These are phyloP conservation scores for Smutsia temminckii DNA, from an alignment of 2,797 vertebrate species.

Conservation along the genomic window DNA sequence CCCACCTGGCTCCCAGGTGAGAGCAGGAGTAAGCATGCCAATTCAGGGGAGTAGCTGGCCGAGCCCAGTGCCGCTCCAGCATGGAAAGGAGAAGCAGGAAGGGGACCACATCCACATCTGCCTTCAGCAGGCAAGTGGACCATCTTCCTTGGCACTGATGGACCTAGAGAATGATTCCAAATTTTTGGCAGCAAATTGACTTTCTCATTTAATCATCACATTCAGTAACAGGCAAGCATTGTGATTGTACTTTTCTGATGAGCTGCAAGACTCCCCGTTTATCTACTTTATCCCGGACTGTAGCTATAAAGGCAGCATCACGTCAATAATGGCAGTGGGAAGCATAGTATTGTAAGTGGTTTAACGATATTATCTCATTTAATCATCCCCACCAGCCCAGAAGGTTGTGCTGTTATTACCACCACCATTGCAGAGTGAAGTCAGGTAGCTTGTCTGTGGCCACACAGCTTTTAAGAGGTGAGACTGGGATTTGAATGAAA, in stretches of 20 bases:
- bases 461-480: not conserved
- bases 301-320: not conserved
- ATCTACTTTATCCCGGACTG: not conserved
- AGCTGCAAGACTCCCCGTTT: not conserved
- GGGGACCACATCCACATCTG: not conserved
- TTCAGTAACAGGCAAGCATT: not conserved
- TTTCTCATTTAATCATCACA: not conserved
- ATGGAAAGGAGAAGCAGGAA: not conserved
- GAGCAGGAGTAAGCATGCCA: not conserved
- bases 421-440: not conserved
- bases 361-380: not conserved
- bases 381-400: not conserved
- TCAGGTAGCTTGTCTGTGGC: not conserved
- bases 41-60: not conserved
- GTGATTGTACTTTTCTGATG: not conserved
- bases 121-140: not conserved
- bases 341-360: not conserved
- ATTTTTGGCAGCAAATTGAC: not conserved
- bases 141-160: not conserved
- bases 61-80: not conserved
- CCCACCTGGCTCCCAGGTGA: not conserved
- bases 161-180: not conserved
- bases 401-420: not conserved
- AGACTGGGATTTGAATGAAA: not conserved
- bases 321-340: not conserved